These are phyloP conservation scores for Agrotis puta DNA, from an alignment of 2,888 invertebrate species.

Conservation along the genomic window DNA sequence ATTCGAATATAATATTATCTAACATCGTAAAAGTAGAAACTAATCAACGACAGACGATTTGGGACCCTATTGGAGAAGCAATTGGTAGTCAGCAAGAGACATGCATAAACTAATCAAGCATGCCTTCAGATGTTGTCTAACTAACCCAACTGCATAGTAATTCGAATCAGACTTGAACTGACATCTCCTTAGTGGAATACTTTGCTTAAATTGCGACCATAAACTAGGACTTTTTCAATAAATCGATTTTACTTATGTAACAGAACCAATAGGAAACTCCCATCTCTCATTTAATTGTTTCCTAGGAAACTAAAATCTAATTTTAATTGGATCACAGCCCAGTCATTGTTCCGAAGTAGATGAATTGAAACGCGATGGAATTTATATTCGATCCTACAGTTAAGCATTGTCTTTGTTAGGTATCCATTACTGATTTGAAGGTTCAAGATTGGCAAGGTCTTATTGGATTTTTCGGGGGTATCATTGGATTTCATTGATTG, in stretches of 20 bases:
- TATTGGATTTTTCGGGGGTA: slow-evolving; percentile 49
- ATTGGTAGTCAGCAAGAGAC: not conserved
- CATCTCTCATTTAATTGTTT: slow-evolving; percentile 72
- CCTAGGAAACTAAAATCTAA: slow-evolving; percentile 72
- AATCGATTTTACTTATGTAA: slow-evolving; percentile 62
- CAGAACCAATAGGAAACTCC: slow-evolving; percentile 61
- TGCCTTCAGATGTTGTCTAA: slow-evolving; percentile 3
- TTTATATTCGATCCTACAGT: slow-evolving; percentile 63
- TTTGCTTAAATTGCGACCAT: slow-evolving; percentile 38
- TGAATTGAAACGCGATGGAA: slow-evolving; percentile 66
- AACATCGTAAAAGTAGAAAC: not conserved
- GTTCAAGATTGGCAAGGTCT: slow-evolving; percentile 39
- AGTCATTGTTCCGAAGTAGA: slow-evolving; percentile 69
- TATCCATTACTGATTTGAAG: slow-evolving; percentile 56
- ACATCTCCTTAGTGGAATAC: slow-evolving; percentile 28
- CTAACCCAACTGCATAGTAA: slow-evolving; percentile 11
- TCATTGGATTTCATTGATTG: slow-evolving; percentile 50
- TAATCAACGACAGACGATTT: not conserved
- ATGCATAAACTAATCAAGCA: slow-evolving; percentile 16
- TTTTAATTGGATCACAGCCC: slow-evolving; percentile 71
- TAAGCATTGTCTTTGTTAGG: slow-evolving; percentile 61
- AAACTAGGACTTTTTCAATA: slow-evolving; percentile 53
- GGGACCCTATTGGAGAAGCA: not conserved
- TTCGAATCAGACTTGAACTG: slow-evolving; percentile 11
- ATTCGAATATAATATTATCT: not conserved